Evolutionary conservation across 2,797 vertebrate species (phyloP).

Genomic region (Alectoris magna): DNA sequence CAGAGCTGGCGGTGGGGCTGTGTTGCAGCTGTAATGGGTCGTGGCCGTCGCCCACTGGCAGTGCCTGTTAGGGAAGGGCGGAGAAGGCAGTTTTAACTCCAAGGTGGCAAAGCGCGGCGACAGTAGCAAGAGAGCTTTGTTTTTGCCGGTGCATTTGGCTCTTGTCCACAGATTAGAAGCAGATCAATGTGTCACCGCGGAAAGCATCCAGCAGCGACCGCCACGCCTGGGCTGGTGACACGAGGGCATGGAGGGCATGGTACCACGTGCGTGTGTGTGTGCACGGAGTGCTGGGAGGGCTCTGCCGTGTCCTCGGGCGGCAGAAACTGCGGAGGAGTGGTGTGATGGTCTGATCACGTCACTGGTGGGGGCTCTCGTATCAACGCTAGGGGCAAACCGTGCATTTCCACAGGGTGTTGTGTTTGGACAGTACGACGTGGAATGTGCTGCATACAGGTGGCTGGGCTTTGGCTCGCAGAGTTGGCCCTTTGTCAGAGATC

Average conservation of each 20-base stretch:
- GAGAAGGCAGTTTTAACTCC: accelerated
- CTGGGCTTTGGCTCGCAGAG: not conserved
- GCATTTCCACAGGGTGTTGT: not conserved
- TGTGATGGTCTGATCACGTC: accelerated
- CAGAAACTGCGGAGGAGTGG: accelerated
- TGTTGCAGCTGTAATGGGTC: not conserved
- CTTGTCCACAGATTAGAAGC: too few relatives aligned
- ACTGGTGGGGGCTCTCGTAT: accelerated
- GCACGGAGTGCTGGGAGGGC: accelerated
- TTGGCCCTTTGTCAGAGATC: not conserved
- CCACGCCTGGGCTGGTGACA: not conserved
- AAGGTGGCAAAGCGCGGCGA: accelerated
- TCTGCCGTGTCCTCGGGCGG: not conserved
- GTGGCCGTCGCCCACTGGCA: not conserved
- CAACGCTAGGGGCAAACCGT: accelerated
- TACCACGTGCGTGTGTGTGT: accelerated
- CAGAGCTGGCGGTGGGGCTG: too few relatives aligned
- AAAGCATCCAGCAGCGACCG: not conserved
- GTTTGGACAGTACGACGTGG: not conserved
- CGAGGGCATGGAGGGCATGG: accelerated
- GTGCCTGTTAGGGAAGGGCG: not conserved
- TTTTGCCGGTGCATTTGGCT: not conserved
- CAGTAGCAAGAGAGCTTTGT: accelerated
- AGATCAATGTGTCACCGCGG: not conserved
- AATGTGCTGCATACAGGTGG: accelerated